Base-by-base conservation (phyloP, 2,113 vertebrate genomes). In the Thinocorus orbignyianus region DNA sequence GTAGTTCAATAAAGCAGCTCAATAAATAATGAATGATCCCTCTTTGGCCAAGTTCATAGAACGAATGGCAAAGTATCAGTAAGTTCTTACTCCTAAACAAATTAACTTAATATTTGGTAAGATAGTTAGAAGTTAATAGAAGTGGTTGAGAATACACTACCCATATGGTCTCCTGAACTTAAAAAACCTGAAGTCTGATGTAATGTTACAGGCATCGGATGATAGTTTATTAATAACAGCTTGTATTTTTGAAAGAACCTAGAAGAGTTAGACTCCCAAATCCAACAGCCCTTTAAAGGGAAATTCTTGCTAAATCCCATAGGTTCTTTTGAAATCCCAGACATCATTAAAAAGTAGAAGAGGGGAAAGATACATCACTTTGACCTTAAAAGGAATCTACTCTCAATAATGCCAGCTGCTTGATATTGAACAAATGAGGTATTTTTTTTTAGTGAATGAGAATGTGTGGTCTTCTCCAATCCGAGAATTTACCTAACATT, bases 201-300 rank as follows among this genome's bases (percentile, higher is more conserved):
- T 93, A 93, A 94, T 90, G 65, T 68, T 90, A 74, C 60, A 96
- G 86, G 92, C 88, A 96, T 70, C 19, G 30, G 64, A 78, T 69
- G 48, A 94, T 94, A 84, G 78, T 87, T 96, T 94, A 95, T 93
- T 95, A 96, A 96, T 95, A 95, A 93, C 92, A 96, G 90, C 82
- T 86, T 93, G 69, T 54, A 91, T 88, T 84, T 96, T 79, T 92
- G 41, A 96, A 93, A 93, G 65, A 93, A 90, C 44, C 35, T 91
- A 68, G 65, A 88, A 77, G 76, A 94, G 35, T 71, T 85, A 85
- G 70, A 88, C 58, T 94, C 70, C 17, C 79, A 92, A 84, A 92
- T 86, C 87, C 74, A 94, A 80, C 54, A 62, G 49, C 70, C 41
- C 61, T 86, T 93, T 86, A 86, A 93, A 88, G 90, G 44, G 82